phyloP scores from a whole-genome alignment of 2,113 vertebrate species.

The Ceratotherium simum region DNA sequence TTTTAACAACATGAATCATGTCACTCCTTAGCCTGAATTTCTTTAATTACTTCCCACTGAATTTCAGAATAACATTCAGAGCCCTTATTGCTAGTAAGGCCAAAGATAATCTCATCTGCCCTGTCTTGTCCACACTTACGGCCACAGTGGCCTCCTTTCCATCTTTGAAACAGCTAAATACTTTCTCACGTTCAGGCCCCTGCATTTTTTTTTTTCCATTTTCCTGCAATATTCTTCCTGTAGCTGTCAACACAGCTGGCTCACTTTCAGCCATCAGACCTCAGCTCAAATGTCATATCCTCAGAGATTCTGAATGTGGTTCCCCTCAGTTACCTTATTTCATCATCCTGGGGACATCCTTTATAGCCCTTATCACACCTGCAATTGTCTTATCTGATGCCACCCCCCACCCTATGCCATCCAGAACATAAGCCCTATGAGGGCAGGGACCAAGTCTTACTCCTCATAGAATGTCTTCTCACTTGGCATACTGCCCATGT shows the following conservation, averaged over 20 bases:
- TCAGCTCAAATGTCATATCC: not conserved
- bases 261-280: not conserved
- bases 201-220: not conserved
- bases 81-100: not conserved
- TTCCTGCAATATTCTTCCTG: slow-evolving; percentile 15
- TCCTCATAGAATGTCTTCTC: not conserved
- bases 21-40: not conserved
- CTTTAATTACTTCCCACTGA: not conserved
- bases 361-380: not conserved
- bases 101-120: not conserved
- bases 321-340: not conserved
- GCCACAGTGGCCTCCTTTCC: not conserved
- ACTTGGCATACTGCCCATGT: not conserved
- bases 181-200: not conserved
- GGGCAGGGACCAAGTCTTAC: not conserved
- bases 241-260: not conserved
- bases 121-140: not conserved
- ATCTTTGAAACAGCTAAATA: not conserved
- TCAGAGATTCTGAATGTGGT: not conserved
- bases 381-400: not conserved
- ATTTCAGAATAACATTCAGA: slow-evolving; percentile 54
- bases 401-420: not conserved
- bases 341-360: not conserved
- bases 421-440: not conserved
- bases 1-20: slow-evolving; percentile 29